phyloP scores from a whole-genome alignment of 2,113 vertebrate species.

The Hipposideros armiger region DNA sequence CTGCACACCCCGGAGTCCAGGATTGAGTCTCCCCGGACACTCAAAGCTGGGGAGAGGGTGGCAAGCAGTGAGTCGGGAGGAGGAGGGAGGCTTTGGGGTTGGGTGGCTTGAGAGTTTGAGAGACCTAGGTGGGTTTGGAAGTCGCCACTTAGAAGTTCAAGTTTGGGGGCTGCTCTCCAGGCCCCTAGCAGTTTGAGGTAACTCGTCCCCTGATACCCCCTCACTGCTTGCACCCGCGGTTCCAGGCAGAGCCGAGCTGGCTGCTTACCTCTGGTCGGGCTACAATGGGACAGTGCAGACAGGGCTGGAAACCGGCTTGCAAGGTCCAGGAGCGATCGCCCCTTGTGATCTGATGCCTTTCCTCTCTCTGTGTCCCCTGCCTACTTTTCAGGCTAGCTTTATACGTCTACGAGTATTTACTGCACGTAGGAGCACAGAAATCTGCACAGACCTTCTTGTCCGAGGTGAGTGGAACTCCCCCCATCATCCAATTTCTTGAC shows the following conservation, averaged over 20 bases:
- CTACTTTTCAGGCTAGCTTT: constrained; percentile 92
- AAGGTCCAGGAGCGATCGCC: constrained; percentile 17
- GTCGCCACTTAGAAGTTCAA: constrained; percentile 75
- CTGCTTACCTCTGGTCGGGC: constrained; percentile 8
- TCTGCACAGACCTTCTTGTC: constrained; percentile 99
- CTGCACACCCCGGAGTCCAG: neutral
- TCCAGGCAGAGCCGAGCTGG: neutral
- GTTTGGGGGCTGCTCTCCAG: constrained; percentile 60
- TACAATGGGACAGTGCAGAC: constrained; percentile 59
- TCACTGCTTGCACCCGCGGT: neutral
- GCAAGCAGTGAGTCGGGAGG: neutral
- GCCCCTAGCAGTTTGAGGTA: neutral
- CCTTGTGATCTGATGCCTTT: constrained; percentile 57
- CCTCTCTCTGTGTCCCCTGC: neutral
- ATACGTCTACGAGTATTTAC: constrained; percentile 98
- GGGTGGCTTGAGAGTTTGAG: constrained; percentile 49
- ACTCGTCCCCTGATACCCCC: neutral
- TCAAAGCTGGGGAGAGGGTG: neutral
- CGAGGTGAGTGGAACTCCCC: constrained; percentile 91
- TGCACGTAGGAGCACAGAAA: constrained; percentile 98
- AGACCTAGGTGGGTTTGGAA: constrained; percentile 50
- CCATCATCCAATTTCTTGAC: constrained; percentile 75
- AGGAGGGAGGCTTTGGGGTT: neutral
- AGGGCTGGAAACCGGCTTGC: constrained; percentile 3
- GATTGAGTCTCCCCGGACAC: constrained; percentile 2